Percentiles rank a stretch among this genome's conserved stretches.
phyloP scores from a whole-genome alignment of 2,888 invertebrate species.

The Callyntrura guangdongensis region DNA sequence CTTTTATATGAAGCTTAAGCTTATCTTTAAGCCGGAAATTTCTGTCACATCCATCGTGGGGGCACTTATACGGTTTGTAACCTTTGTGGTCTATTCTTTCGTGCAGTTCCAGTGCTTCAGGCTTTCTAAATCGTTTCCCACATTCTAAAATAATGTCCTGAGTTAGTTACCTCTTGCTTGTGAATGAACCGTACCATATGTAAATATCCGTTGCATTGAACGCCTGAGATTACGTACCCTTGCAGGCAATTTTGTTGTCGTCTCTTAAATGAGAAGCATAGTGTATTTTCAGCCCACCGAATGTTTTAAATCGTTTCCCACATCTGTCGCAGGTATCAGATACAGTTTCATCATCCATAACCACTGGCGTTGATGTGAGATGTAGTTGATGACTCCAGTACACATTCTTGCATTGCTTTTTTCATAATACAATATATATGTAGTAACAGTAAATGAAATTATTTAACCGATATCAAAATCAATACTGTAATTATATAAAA shows the following conservation, averaged over 20 bases:
- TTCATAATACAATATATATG: too few relatives aligned
- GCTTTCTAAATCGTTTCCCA: constrained; percentile 74
- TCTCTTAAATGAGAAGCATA: constrained; percentile 77
- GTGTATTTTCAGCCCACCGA: constrained; percentile 72
- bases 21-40: constrained; percentile 78
- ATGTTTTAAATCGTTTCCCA: constrained; percentile 72
- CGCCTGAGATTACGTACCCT: constrained; percentile 49
- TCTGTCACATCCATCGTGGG: constrained; percentile 68
- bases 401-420: too few relatives aligned
- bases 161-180: too few relatives aligned
- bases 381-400: neutral
- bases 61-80: constrained; percentile 74
- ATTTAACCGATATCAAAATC: too few relatives aligned
- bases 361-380: neutral
- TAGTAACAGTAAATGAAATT: too few relatives aligned
- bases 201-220: too few relatives aligned
- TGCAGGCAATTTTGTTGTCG: constrained; percentile 76
- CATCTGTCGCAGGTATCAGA: constrained; percentile 74
- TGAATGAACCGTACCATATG: too few relatives aligned
- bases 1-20: constrained; percentile 77
- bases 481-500: too few relatives aligned
- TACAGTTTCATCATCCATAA: neutral
- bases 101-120: constrained; percentile 73
- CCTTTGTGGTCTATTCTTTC: constrained; percentile 75
- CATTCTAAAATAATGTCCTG: constrained; percentile 48